Percentiles rank a stretch among this genome's conserved stretches.
These are phyloP conservation scores for Chaitophorus viminalis DNA, from an alignment of 2,888 invertebrate species.

Conservation along the genomic window DNA sequence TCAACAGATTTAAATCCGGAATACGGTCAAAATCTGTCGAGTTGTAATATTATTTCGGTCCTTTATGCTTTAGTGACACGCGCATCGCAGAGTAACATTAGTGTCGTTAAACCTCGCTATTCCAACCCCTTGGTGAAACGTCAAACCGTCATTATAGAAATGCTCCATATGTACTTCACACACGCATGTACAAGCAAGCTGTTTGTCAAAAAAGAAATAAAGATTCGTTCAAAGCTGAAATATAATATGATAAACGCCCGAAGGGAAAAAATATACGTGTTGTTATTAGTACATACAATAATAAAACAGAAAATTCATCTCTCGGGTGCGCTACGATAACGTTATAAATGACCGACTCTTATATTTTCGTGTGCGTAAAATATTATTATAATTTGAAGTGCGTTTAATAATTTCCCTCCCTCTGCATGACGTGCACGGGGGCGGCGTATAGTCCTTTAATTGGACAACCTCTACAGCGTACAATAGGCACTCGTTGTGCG, in stretches of 20 bases:
- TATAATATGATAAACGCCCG: constrained; percentile 30
- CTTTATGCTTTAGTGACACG: constrained; percentile 4
- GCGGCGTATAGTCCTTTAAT: neutral
- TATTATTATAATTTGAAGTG: constrained; percentile 1
- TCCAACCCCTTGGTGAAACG: neutral
- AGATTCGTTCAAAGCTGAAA: constrained; percentile 18
- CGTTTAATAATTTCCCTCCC: neutral
- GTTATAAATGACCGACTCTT: constrained; percentile 14
- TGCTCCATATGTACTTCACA: constrained; percentile 11
- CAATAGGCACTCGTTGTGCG: neutral
- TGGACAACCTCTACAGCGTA: neutral
- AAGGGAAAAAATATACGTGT: constrained; percentile 26
- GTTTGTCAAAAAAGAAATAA: neutral
- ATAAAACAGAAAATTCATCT: constrained; percentile 13
- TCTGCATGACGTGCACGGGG: neutral
- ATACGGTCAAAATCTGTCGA: neutral
- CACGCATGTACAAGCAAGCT: neutral
- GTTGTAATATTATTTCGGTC: neutral
- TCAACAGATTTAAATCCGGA: constrained; percentile 9
- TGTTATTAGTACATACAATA: constrained; percentile 1
- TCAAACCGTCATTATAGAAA: constrained; percentile 41
- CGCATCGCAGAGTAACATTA: constrained; percentile 8
- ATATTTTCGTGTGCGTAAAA: constrained; percentile 16
- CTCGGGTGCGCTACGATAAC: constrained; percentile 30
- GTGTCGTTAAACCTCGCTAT: constrained; percentile 38